These are phyloP conservation scores for Drosophila prolongata DNA, from an alignment of 2,888 invertebrate species.

Conservation along the genomic window DNA sequence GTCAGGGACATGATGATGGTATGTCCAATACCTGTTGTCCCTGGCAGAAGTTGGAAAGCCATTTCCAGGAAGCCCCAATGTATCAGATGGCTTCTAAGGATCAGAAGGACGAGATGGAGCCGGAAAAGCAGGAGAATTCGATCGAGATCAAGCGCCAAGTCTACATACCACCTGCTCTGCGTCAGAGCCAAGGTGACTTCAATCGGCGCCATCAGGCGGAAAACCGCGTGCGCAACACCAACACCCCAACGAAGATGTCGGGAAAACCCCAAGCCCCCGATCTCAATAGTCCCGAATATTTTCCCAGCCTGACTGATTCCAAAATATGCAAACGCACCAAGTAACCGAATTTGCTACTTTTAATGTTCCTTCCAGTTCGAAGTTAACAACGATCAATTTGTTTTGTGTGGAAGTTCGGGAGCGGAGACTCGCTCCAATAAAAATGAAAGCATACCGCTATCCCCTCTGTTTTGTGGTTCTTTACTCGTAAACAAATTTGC, in stretches of 20 bases:
- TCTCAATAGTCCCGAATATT: constrained; percentile 60
- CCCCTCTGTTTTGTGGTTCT: background rate
- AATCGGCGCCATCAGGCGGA: constrained; percentile 16
- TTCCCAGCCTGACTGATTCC: constrained; percentile 48
- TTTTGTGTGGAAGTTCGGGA: background rate
- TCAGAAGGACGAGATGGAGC: background rate
- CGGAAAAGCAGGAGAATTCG: background rate
- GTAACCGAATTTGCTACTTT: constrained; percentile 24
- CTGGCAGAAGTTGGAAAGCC: constrained; percentile 44
- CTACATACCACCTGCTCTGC: constrained; percentile 68
- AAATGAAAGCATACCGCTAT: background rate
- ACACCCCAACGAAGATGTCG: background rate
- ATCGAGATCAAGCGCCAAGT: constrained; percentile 14
- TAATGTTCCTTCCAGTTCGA: constrained; percentile 16
- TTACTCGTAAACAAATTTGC: constrained; percentile 35
- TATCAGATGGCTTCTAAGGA: background rate
- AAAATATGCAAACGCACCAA: constrained; percentile 53
- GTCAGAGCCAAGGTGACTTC: constrained; percentile 52
- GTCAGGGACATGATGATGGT: constrained; percentile 13
- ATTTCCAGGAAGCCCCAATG: background rate
- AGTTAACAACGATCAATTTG: constrained; percentile 10
- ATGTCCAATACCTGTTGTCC: constrained; percentile 39
- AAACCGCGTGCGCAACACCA: constrained; percentile 12
- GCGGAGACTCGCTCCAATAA: background rate
- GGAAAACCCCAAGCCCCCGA: constrained; percentile 61